These are phyloP conservation scores for Sula dactylatra DNA, from an alignment of 2,113 vertebrate genomes.

Conservation along the genomic window DNA sequence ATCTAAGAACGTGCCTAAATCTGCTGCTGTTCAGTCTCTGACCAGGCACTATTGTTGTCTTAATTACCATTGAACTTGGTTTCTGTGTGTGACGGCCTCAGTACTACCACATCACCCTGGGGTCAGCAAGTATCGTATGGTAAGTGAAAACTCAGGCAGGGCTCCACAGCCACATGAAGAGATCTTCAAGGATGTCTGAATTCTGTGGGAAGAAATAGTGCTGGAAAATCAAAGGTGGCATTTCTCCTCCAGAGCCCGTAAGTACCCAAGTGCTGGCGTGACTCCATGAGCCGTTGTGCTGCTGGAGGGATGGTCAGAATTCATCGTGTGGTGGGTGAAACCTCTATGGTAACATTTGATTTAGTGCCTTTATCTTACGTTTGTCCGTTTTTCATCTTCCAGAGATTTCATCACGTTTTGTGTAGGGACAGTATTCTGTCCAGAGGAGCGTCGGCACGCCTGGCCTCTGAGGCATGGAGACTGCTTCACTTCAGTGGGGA, in stretches of 20 bases:
- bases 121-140: not conserved
- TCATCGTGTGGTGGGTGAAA: fast-evolving
- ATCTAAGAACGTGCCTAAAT: not conserved
- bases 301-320: not conserved
- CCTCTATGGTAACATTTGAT: fast-evolving
- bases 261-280: not conserved
- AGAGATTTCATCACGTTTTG: not conserved
- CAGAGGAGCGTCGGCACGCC: not conserved
- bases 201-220: not conserved
- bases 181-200: not conserved
- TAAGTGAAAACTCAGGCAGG: not conserved
- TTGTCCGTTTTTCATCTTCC: not conserved
- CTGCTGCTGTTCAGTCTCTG: not conserved
- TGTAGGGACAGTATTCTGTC: not conserved
- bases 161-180: not conserved
- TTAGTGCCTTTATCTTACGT: not conserved
- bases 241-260: not conserved
- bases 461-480: not conserved
- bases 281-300: fast-evolving
- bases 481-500: not conserved
- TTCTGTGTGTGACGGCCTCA: too few species aligned
- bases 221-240: not conserved
- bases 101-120: fast-evolving
- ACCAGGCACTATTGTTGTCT: too few species aligned
- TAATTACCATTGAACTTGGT: too few species aligned